Percentiles rank a stretch among this genome's conserved stretches.
Evolutionary conservation across 2,797 vertebrate genomes (phyloP).

Genomic region (Masticophis lateralis): DNA sequence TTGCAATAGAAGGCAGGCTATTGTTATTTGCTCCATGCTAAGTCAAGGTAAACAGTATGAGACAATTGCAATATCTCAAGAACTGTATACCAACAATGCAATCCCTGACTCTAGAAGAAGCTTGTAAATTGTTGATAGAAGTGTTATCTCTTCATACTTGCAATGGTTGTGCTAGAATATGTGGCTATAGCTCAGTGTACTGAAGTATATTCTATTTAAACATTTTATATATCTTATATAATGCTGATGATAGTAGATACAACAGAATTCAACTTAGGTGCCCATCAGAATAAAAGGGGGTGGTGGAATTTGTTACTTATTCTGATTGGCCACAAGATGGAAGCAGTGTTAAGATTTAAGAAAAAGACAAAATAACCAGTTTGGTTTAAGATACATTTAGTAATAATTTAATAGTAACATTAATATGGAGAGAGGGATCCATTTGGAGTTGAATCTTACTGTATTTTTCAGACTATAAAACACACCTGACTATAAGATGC

Average conservation of each 20-base stretch:
- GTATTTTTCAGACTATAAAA: too few relatives aligned
- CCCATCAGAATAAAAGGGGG: background rate
- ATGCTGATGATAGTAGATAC: background rate
- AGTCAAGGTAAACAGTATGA: background rate
- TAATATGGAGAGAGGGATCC: background rate
- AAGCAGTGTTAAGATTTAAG: background rate
- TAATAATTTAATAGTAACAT: background rate
- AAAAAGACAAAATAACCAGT: background rate
- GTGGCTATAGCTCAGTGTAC: background rate
- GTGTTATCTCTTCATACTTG: background rate
- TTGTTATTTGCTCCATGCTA: background rate
- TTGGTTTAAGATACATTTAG: background rate
- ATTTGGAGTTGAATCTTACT: background rate
- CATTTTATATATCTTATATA: background rate
- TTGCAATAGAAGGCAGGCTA: background rate
- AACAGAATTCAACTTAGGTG: background rate
- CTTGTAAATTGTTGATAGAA: background rate
- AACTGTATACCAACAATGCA: background rate
- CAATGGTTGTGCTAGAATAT: background rate
- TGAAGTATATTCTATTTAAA: background rate
- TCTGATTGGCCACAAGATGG: conserved; percentile 9
- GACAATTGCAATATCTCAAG: background rate
- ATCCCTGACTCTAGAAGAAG: background rate
- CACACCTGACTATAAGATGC: too few relatives aligned
- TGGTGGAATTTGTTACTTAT: background rate